Conservation (phyloP, 2,113 vertebrate species). For the Cettia cetti region DNA sequence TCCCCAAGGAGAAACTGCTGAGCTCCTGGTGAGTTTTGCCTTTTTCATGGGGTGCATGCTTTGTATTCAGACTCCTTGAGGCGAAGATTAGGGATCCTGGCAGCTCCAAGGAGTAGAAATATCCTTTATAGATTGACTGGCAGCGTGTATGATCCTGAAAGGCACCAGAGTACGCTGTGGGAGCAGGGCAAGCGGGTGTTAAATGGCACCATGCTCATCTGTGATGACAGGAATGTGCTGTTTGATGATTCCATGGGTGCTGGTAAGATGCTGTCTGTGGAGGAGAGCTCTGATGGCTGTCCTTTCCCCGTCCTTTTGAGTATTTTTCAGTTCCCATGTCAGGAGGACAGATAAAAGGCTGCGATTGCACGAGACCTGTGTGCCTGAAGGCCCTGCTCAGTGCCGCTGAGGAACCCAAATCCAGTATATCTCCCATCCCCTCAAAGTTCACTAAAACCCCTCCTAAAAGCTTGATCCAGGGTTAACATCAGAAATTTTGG, state of each 20-base stretch:
- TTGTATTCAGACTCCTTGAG: neutral
- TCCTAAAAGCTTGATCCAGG: neutral
- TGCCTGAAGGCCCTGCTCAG: neutral
- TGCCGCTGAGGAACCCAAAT: neutral
- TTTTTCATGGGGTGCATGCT: neutral
- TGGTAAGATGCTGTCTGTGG: neutral
- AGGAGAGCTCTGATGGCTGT: neutral
- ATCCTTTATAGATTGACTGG: neutral
- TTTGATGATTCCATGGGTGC: neutral
- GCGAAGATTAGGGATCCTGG: neutral
- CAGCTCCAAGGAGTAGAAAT: neutral
- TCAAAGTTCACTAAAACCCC: neutral
- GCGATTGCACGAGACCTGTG: accelerated
- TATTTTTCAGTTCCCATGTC: neutral
- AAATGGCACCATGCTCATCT: accelerated
- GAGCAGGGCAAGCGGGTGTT: neutral
- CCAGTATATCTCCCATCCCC: neutral
- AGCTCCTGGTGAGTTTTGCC: neutral
- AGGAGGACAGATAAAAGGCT: neutral
- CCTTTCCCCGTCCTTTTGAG: neutral
- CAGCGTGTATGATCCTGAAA: neutral
- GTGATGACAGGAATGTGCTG: neutral
- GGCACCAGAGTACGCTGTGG: accelerated
- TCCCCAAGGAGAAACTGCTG: neutral
- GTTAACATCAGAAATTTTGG: neutral